Percentiles rank a stretch among this genome's conserved stretches.
Evolutionary conservation across 2,888 invertebrate species (phyloP).

Genomic region (Morpho achilles): DNA sequence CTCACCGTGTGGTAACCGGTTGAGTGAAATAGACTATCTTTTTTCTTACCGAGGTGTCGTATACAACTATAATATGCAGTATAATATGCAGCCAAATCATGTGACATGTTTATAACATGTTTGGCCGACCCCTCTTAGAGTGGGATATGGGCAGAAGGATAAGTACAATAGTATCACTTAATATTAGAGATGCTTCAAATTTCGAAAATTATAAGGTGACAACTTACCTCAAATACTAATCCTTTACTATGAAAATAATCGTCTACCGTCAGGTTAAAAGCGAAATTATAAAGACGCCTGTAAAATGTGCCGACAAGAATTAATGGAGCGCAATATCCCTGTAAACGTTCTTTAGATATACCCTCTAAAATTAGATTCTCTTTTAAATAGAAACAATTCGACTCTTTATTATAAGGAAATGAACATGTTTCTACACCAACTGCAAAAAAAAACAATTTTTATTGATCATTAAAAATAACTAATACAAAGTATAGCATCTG

Average conservation of each 20-base stretch:
- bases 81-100: no score
- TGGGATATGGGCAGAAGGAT: no score
- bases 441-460: constrained; percentile 38
- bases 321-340: constrained; percentile 53
- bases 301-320: constrained; percentile 66
- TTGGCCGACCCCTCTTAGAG: no score
- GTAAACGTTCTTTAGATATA: constrained; percentile 64
- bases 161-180: no score
- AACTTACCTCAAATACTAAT: constrained; percentile 64
- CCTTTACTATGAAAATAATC: constrained; percentile 61
- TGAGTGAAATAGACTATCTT: no score
- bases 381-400: constrained; percentile 63
- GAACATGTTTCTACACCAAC: constrained; percentile 80
- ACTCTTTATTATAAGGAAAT: constrained; percentile 63
- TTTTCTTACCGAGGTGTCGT: no score
- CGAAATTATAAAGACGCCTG: constrained; percentile 58
- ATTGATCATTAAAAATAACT: background rate
- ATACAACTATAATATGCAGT: no score
- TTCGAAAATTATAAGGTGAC: no score
- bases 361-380: constrained; percentile 64
- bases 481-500: no score
- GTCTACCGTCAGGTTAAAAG: constrained; percentile 54
- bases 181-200: no score
- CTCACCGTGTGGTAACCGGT: no score
- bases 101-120: no score